Conservation (phyloP, 2,797 vertebrate species). For the Typhlichthys eigenmanni region DNA sequence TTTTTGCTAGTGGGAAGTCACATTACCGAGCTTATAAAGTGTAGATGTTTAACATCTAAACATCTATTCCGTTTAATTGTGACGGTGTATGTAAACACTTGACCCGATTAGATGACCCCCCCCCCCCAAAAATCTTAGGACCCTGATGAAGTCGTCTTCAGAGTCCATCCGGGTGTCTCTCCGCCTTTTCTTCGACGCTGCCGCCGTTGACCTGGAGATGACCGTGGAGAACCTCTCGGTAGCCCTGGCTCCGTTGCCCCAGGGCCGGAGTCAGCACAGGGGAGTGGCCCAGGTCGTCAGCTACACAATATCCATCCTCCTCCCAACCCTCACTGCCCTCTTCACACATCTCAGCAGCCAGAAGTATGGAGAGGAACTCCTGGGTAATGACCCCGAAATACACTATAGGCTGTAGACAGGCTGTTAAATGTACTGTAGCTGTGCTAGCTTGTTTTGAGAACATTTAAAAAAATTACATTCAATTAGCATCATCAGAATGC, state of each 20-base stretch:
- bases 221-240: constrained; percentile 83
- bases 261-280: constrained; percentile 80
- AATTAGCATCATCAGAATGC: no score
- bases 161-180: constrained; percentile 82
- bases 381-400: constrained; percentile 76
- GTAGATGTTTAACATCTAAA: no score
- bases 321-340: constrained; percentile 89
- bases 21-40: background rate
- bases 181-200: constrained; percentile 86
- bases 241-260: constrained; percentile 81
- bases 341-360: constrained; percentile 89
- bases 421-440: no score
- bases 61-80: no score
- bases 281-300: constrained; percentile 84
- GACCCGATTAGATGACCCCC: no score
- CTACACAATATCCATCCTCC: constrained; percentile 85
- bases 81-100: no score
- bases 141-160: constrained; percentile 82
- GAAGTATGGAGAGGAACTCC: constrained; percentile 84
- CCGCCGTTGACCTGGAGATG: constrained; percentile 88
- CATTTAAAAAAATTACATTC: no score
- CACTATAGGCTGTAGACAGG: background rate
- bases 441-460: no score
- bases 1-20: background rate
- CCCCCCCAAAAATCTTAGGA: constrained; percentile 61